Evolutionary conservation across 2,797 vertebrate species (phyloP).

Genomic region (Gadopsis bispinosus): DNA sequence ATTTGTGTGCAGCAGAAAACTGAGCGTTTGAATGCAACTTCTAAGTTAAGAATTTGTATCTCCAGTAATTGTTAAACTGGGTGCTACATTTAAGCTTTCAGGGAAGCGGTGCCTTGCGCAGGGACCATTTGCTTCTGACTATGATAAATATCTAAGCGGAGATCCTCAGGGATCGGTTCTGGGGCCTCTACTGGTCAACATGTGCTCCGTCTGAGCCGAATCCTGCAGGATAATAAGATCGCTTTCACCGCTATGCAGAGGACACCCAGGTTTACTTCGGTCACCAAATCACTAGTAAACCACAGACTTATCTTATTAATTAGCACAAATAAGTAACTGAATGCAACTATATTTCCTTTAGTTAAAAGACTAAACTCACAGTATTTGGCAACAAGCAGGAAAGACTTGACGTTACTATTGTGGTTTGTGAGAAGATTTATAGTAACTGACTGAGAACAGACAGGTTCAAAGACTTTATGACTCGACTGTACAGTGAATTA

Average conservation of each 20-base stretch:
- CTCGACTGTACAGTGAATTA: constrained; percentile 49
- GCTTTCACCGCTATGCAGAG: background rate
- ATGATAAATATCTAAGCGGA: background rate
- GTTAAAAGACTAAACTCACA: background rate
- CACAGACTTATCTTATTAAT: background rate
- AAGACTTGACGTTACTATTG: too few relatives aligned
- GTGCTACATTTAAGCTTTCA: background rate
- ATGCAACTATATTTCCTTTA: background rate
- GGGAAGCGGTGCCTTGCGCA: too few relatives aligned
- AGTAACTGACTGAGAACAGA: background rate
- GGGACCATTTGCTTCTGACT: background rate
- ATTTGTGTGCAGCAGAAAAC: too few relatives aligned
- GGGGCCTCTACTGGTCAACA: background rate
- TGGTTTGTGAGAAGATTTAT: too few relatives aligned
- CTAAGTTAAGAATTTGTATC: too few relatives aligned
- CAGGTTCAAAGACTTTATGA: constrained; percentile 57
- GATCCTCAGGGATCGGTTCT: background rate
- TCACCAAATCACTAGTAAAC: background rate
- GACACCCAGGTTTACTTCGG: background rate
- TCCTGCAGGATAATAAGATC: background rate
- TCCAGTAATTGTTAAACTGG: background rate
- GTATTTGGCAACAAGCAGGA: too few relatives aligned
- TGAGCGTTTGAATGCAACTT: too few relatives aligned
- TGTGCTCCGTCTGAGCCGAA: background rate
- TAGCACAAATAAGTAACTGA: background rate